A percentile compares a stretch with the other conserved stretches of the same genome.
Evolutionary conservation across 1,140 invertebrate genomes (phyloP).

Genomic region (Ridgeia piscesae): DNA sequence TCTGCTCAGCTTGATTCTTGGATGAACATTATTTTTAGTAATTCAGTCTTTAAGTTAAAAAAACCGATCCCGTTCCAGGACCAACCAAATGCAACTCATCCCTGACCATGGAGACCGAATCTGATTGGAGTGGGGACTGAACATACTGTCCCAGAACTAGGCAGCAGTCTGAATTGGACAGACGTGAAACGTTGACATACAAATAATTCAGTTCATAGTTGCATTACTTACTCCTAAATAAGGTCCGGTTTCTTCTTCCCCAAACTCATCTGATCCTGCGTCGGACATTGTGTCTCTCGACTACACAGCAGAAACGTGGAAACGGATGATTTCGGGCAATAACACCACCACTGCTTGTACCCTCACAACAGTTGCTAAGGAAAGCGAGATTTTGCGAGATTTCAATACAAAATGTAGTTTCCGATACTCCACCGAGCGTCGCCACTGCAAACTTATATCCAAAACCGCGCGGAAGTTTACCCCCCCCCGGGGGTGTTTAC

Average conservation of each 20-base stretch:
- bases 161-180: too few relatives aligned
- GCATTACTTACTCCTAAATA: constrained; percentile 47
- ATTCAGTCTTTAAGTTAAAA: too few relatives aligned
- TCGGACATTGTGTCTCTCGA: constrained; percentile 45
- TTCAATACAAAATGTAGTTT: not conserved
- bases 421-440: not conserved
- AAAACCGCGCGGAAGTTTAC: too few relatives aligned
- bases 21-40: too few relatives aligned
- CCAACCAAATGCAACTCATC: too few relatives aligned
- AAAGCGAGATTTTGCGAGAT: not conserved
- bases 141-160: too few relatives aligned
- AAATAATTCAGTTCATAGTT: not conserved
- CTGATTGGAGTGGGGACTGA: too few relatives aligned
- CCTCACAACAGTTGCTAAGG: not conserved
- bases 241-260: constrained; percentile 49
- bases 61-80: too few relatives aligned
- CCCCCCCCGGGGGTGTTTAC: too few relatives aligned
- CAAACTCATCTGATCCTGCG: constrained; percentile 46
- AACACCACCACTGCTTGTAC: not conserved
- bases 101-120: too few relatives aligned
- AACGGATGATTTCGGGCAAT: not conserved
- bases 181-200: not conserved
- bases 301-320: not conserved
- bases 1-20: too few relatives aligned
- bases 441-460: constrained; percentile 1